A percentile compares a stretch with the other conserved stretches of the same genome.
Evolutionary conservation across 2,797 vertebrate species (phyloP).

Genomic region (Melanotaenia boesemani): DNA sequence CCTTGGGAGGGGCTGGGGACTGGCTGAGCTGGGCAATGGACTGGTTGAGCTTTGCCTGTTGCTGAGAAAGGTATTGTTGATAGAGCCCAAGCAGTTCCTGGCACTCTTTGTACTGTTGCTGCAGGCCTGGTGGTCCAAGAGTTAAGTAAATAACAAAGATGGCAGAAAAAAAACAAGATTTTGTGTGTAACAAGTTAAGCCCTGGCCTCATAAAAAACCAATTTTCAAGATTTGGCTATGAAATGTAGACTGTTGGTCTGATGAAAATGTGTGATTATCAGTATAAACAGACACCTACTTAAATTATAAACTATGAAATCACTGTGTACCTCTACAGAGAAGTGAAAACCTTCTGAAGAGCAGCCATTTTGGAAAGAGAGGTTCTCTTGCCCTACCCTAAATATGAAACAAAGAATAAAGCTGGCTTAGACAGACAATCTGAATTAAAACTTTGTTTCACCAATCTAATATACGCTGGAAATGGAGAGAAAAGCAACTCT

Average conservation of each 20-base stretch:
- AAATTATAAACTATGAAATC: slow-evolving; percentile 2
- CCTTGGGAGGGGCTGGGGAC: slow-evolving; percentile 76
- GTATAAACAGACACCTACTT: not conserved
- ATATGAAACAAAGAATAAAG: slow-evolving; percentile 18
- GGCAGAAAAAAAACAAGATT: slow-evolving; percentile 1
- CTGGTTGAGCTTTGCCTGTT: slow-evolving; percentile 91
- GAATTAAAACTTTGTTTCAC: slow-evolving; percentile 56
- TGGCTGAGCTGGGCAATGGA: slow-evolving; percentile 88
- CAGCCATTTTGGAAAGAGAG: slow-evolving; percentile 12
- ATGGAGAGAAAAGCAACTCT: slow-evolving; percentile 50
- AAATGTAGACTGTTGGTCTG: not conserved
- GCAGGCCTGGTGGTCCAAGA: slow-evolving; percentile 89
- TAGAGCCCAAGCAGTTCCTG: slow-evolving; percentile 95
- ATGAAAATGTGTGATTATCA: slow-evolving; percentile 3
- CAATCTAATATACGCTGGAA: slow-evolving; percentile 57
- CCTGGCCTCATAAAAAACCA: not conserved
- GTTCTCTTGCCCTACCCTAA: slow-evolving; percentile 20
- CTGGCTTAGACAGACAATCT: slow-evolving; percentile 40
- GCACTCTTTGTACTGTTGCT: slow-evolving; percentile 95
- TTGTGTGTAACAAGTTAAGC: slow-evolving; percentile 10
- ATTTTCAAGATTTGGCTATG: not conserved
- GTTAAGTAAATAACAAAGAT: slow-evolving; percentile 63
- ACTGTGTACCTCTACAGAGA: slow-evolving; percentile 5
- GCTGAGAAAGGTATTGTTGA: slow-evolving; percentile 95
- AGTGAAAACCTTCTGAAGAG: slow-evolving; percentile 18